Evolutionary conservation across 2,797 vertebrate genomes (phyloP).

Genomic region (Falco cherrug): DNA sequence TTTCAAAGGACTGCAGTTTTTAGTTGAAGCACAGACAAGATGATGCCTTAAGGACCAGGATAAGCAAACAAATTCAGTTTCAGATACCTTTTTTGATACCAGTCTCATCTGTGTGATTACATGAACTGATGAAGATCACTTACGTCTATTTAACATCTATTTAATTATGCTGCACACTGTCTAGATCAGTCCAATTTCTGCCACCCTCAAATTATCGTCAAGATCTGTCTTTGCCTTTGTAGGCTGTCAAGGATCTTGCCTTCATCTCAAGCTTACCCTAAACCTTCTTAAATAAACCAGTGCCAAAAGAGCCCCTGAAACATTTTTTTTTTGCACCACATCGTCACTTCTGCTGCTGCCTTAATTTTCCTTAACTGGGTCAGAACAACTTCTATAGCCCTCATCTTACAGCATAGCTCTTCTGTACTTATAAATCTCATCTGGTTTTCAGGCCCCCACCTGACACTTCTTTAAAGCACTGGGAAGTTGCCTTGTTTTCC

Average conservation of each 20-base stretch:
- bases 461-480: background rate
- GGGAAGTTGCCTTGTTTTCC: background rate
- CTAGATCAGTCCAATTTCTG: background rate
- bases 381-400: background rate
- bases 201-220: background rate
- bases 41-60: background rate
- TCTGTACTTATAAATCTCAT: background rate
- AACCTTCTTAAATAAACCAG: background rate
- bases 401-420: background rate
- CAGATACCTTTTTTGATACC: background rate
- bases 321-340: background rate
- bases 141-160: background rate
- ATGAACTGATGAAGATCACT: background rate
- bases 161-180: background rate
- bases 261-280: background rate
- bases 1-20: background rate
- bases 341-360: background rate
- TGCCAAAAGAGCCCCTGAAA: background rate
- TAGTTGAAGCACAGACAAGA: background rate
- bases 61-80: background rate
- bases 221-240: background rate
- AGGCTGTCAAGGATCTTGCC: background rate
- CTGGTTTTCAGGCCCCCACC: background rate
- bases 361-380: background rate
- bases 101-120: background rate